Percentiles rank a stretch among this genome's conserved stretches.
These are phyloP conservation scores for Druon quercuslanigerum DNA, from an alignment of 1,140 invertebrate species.

Conservation along the genomic window DNA sequence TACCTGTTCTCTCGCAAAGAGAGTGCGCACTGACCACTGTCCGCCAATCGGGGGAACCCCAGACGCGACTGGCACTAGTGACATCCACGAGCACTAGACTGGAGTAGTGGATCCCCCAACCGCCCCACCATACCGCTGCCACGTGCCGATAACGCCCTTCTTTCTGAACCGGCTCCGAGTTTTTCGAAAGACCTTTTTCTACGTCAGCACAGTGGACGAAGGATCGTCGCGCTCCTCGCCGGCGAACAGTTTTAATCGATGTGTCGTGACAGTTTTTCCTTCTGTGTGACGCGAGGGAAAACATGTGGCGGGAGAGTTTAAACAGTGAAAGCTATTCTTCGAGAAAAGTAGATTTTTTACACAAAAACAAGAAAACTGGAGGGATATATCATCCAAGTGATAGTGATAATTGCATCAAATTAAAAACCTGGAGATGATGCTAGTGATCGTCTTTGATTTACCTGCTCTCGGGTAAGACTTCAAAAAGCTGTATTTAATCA, in stretches of 20 bases:
- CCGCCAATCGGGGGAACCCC: conserved; percentile 45
- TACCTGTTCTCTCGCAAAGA: conserved; percentile 16
- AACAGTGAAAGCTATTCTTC: conserved; percentile 15
- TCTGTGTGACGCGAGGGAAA: conserved; percentile 21
- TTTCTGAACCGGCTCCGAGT: conserved; percentile 9
- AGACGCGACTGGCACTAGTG: conserved; percentile 28
- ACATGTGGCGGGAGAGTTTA: conserved; percentile 29
- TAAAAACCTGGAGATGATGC: conserved; percentile 21
- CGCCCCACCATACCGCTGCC: conserved; percentile 45
- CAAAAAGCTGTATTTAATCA: not conserved
- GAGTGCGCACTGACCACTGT: conserved; percentile 47
- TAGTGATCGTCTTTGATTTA: not conserved
- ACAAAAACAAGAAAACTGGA: not conserved
- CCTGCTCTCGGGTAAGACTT: conserved; percentile 12
- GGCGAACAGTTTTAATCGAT: conserved; percentile 18
- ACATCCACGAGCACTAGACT: conserved; percentile 10
- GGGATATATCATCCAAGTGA: conserved; percentile 9
- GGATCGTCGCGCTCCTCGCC: not conserved
- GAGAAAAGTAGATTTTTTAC: conserved; percentile 20
- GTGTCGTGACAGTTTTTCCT: conserved; percentile 31
- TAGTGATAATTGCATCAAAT: not conserved
- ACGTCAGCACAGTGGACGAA: conserved; percentile 36
- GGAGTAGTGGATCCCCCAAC: conserved; percentile 21
- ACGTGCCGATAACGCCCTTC: conserved; percentile 61
- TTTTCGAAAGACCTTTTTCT: conserved; percentile 34